Base-by-base conservation (phyloP, 2,888 invertebrate genomes). In the Platypus cylindrus region DNA sequence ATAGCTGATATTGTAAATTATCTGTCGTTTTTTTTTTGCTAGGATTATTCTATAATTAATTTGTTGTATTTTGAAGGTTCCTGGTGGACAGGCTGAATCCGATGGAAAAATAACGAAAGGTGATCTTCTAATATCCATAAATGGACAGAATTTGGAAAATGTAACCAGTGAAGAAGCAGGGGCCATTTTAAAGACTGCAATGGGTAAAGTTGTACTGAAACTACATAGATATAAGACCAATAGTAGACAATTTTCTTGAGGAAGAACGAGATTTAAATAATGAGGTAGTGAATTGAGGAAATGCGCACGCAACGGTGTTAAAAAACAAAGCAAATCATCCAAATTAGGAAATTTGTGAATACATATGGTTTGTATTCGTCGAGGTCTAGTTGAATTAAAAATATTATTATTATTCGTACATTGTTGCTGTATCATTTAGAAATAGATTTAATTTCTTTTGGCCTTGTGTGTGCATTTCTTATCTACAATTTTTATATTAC, bases 61-160 rank as follows among this genome's bases (percentile, higher is more conserved):
- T 30, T 15, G 5, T 33, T 43, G 38, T 44, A 36, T 39, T 33
- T 48, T 48, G 1, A 60, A 91, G 91, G 69, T 87, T 12, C 74
- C 82, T 35, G 94, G 93, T 2, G 85, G 94, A 15, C 78, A 81
- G 20, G 93, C 93, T 0, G 78, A 81, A 43, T 64, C 81, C 20
- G 93, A 94, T 58, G 90, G 85, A 3, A 77, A 87, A 36, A 71
- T 98, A 43, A 82, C 86, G 64, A 82, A 82, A 52, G 95, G 97
- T 13, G 97, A 98, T 63, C 75, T 87, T 52, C 75, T 98, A 31
- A 66, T 87, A 5, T 71, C 86, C 18, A 84, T 97, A 9, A 91
- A 94, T 58, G 89, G 84, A 3, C 81, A 86, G 51, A 85, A 89
- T 46, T 62, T 90, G 34, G 75, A 77, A 41, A 67, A 71, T 25